These are phyloP conservation scores for Parnassius apollo DNA, from an alignment of 2,888 invertebrate species.

Conservation along the genomic window DNA sequence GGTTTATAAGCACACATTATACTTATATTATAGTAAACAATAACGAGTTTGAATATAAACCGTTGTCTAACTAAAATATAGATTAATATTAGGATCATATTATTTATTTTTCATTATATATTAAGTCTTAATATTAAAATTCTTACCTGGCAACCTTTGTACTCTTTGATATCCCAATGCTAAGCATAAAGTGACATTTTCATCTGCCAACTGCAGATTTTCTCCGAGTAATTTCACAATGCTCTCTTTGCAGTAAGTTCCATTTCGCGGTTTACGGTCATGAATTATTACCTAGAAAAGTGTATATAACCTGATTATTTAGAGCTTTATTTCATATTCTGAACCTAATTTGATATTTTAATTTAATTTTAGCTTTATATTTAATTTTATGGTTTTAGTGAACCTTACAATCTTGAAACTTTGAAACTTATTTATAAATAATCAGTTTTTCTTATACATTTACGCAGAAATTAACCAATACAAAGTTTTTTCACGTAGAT, in stretches of 20 bases:
- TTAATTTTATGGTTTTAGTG: too few relatives aligned
- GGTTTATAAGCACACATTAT: slow-evolving; percentile 26
- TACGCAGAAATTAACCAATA: neutral
- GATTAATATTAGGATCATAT: too few relatives aligned
- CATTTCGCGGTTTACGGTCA: slow-evolving; percentile 73
- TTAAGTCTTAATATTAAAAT: neutral
- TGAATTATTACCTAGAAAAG: slow-evolving; percentile 71
- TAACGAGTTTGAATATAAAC: neutral
- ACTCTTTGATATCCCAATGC: slow-evolving; percentile 75
- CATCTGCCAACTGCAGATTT: slow-evolving; percentile 71
- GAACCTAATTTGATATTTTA: too few relatives aligned
- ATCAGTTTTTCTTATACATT: slow-evolving; percentile 13
- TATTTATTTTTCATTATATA: too few relatives aligned
- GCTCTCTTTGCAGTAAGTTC: slow-evolving; percentile 74
- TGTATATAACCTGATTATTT: neutral
- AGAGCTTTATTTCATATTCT: too few relatives aligned
- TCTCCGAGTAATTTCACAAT: slow-evolving; percentile 74
- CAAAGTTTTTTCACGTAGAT: neutral
- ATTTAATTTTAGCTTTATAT: too few relatives aligned
- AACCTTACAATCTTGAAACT: too few relatives aligned
- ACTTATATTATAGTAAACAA: slow-evolving; percentile 12
- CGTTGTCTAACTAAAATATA: too few relatives aligned
- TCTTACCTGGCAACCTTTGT: slow-evolving; percentile 69
- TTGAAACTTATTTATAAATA: too few relatives aligned
- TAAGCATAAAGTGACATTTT: slow-evolving; percentile 72